Base-by-base conservation (phyloP, 2,113 vertebrate species). In the Rhizomys pruinosus region DNA sequence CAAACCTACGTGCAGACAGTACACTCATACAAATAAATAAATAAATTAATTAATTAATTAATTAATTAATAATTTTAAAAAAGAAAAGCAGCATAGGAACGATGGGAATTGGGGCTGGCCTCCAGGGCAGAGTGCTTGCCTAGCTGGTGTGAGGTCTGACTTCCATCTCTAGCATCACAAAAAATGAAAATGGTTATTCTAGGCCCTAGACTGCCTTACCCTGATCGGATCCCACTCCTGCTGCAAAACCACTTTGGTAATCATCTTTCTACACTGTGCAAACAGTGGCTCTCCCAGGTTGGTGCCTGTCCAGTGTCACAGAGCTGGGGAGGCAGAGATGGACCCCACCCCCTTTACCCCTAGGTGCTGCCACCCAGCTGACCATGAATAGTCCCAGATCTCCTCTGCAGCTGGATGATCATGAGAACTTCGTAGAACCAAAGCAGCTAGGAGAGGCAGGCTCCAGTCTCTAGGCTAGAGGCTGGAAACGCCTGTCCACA, bases 401-500 rank as follows among this genome's bases (percentile, higher is more conserved):
- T 71, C 37, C 69, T 34, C 37, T 44, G 85, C 22, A 78, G 34
- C 82, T 34, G 42, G 25, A 23, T n/a, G 12, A n/a, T 37, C 2
- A 0, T 44, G 37, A 79, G 66, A 87, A 37, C 37, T 64, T 78
- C 64, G 66, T 20, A 44, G 81, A 12, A 5, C 66, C 44, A 22
- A 76, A 61, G 44, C 0, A 0, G 4, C 73, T 32, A 64, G 29
- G 69, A 90, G 64, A 13, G 69, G 88, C 37, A 64, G 69, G 47
- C 74, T 80, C 57, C 0, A 23, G 76, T 55, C 84, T 84, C 59
- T 1, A 17, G 84, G 84, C 91, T 0, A 7, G 80, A 78, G 81
- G 94, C 63, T 89, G 16, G 73, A 79, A 55, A 89, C 74, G 92
- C 59, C 94, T 66, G 52, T 55, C 78, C 66, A 91, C 92, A 96